Evolutionary conservation across 2,888 invertebrate genomes (phyloP).

Genomic region (Polyploca ridens): DNA sequence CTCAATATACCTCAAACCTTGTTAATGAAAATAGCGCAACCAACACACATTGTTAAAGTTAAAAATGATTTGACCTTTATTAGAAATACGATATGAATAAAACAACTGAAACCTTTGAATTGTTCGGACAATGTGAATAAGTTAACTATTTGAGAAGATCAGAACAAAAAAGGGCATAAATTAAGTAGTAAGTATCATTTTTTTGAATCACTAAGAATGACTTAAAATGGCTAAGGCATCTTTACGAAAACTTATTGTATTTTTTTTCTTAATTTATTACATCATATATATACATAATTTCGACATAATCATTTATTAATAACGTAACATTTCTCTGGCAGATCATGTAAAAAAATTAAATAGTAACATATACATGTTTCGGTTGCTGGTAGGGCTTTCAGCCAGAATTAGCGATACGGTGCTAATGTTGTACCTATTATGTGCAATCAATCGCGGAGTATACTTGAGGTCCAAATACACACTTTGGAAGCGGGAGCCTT

Average conservation of each 20-base stretch:
- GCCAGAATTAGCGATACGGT: constrained; percentile 63
- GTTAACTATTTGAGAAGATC: constrained; percentile 32
- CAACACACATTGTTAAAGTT: constrained; percentile 65
- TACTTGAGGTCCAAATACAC: constrained; percentile 39
- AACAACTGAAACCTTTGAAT: not conserved
- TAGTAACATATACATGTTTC: constrained; percentile 58
- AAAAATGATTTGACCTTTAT: constrained; percentile 39
- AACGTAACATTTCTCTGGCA: constrained; percentile 77
- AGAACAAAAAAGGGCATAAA: constrained; percentile 57
- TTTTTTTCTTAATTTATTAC: constrained; percentile 81
- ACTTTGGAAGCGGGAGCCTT: constrained; percentile 12
- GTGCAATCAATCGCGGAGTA: constrained; percentile 53
- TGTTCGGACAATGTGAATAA: constrained; percentile 33
- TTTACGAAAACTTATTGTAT: constrained; percentile 81
- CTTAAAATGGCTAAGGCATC: constrained; percentile 79
- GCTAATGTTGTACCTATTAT: constrained; percentile 52
- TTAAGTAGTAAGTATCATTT: constrained; percentile 49
- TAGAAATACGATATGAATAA: constrained; percentile 15
- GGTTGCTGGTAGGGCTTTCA: constrained; percentile 52
- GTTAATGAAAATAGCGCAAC: constrained; percentile 74
- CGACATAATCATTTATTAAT: constrained; percentile 76
- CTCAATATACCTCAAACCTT: constrained; percentile 73
- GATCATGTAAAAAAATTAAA: constrained; percentile 67
- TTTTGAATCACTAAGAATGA: constrained; percentile 62
- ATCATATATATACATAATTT: constrained; percentile 84